These are phyloP conservation scores for Spatulosminthurus flaviceps DNA, from an alignment of 2,888 invertebrate species.

Conservation along the genomic window DNA sequence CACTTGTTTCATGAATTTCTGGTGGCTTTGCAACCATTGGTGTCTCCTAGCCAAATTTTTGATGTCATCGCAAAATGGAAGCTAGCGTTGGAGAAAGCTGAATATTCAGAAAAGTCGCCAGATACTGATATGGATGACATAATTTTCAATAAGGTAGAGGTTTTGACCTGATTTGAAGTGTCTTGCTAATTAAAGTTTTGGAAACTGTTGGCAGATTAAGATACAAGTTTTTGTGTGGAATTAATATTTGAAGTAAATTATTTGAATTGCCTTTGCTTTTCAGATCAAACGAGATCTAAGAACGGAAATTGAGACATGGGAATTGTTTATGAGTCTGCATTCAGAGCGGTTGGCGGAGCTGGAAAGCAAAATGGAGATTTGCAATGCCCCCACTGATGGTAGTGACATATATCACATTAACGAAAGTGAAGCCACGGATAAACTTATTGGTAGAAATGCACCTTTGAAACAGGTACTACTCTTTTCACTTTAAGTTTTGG, in stretches of 20 bases:
- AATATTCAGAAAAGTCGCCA: slow-evolving; percentile 41
- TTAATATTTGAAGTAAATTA: neutral
- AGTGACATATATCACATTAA: slow-evolving; percentile 53
- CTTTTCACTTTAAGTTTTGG: neutral
- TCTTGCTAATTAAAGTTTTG: no score
- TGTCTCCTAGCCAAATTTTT: slow-evolving; percentile 52
- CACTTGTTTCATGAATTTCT: slow-evolving; percentile 51
- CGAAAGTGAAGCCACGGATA: slow-evolving; percentile 49
- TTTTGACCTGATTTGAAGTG: no score
- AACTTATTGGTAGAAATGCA: slow-evolving; percentile 46
- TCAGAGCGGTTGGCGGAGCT: slow-evolving; percentile 47
- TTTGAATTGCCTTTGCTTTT: neutral
- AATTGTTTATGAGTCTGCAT: slow-evolving; percentile 51
- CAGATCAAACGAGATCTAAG: slow-evolving; percentile 51
- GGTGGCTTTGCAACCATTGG: slow-evolving; percentile 51
- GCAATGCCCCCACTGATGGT: slow-evolving; percentile 31
- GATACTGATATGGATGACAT: slow-evolving; percentile 55
- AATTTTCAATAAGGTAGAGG: slow-evolving; percentile 49
- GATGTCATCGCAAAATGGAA: slow-evolving; percentile 50
- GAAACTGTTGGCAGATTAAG: no score
- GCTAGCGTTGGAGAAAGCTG: neutral
- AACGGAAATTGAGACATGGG: slow-evolving; percentile 59
- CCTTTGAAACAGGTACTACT: slow-evolving; percentile 54
- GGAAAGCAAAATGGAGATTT: slow-evolving; percentile 39
- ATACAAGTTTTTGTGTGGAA: neutral